phyloP scores from a whole-genome alignment of 2,113 vertebrate genomes.

The Cathartes aura region DNA sequence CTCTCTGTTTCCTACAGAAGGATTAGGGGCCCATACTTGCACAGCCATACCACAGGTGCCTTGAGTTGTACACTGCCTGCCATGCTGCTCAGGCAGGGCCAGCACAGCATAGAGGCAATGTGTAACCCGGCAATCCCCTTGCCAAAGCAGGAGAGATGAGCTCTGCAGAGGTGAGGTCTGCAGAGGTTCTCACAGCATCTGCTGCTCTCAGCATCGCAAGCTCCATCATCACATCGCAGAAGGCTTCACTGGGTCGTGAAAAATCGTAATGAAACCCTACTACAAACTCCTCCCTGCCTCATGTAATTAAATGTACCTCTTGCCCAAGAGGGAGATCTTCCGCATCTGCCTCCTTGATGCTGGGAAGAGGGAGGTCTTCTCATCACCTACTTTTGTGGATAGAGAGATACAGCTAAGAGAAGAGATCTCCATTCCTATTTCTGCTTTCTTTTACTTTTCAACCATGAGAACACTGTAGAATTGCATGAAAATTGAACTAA shows the following conservation, averaged over 20 bases:
- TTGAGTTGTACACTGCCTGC: background rate
- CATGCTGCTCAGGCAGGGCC: background rate
- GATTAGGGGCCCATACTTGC: background rate
- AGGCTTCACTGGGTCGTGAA: background rate
- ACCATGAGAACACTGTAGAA: background rate
- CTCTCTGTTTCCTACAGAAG: background rate
- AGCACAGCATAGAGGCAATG: background rate
- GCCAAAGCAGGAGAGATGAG: background rate
- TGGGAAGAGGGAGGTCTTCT: background rate
- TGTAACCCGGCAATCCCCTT: background rate
- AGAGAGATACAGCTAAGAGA: background rate
- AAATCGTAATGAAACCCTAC: background rate
- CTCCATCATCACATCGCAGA: background rate
- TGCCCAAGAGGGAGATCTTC: background rate
- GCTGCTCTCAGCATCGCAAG: background rate
- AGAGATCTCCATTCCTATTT: background rate
- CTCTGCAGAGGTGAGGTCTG: background rate
- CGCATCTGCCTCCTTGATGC: background rate
- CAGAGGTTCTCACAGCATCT: background rate
- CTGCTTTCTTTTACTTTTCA: background rate
- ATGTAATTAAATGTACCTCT: background rate
- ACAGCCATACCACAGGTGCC: background rate
- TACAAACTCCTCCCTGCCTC: background rate
- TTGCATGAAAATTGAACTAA: background rate
- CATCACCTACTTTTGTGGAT: background rate